Percentiles rank a stretch among this genome's conserved stretches.
Evolutionary conservation across 1,140 invertebrate genomes (phyloP).

Genomic region (Brachystomella parvula): DNA sequence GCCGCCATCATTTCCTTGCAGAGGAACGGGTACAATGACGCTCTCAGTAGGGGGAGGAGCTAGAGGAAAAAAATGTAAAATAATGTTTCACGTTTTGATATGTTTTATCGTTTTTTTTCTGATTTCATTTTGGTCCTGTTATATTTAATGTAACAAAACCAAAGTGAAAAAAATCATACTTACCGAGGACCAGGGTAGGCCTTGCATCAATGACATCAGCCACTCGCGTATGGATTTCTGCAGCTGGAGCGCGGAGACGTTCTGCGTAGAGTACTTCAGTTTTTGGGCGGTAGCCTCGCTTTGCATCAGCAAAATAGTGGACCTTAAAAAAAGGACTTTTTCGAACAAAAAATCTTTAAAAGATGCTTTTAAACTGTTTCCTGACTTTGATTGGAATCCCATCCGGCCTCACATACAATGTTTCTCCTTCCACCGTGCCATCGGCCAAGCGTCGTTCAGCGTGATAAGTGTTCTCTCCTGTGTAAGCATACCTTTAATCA

Average conservation of each 20-base stretch:
- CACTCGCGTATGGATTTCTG: not conserved
- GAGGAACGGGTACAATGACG: not conserved
- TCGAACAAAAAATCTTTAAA: not conserved
- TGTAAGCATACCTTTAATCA: slow-evolving; percentile 36
- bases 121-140: not conserved
- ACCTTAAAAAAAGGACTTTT: slow-evolving; percentile 25
- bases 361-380: not conserved
- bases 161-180: too few species aligned
- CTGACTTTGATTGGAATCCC: slow-evolving; percentile 28
- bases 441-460: slow-evolving; percentile 31
- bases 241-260: slow-evolving; percentile 8
- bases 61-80: not conserved
- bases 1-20: not conserved
- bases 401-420: slow-evolving; percentile 32
- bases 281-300: slow-evolving; percentile 31
- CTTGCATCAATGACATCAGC: not conserved
- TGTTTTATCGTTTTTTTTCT: not conserved
- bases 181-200: not conserved
- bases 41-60: slow-evolving; percentile 10
- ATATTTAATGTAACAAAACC: too few species aligned
- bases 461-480: slow-evolving; percentile 31
- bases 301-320: slow-evolving; percentile 37
- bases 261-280: slow-evolving; percentile 37
- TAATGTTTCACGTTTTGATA: too few species aligned
- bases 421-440: slow-evolving; percentile 38